Base-by-base conservation (phyloP, 1,140 invertebrate genomes). In the Popillia japonica region DNA sequence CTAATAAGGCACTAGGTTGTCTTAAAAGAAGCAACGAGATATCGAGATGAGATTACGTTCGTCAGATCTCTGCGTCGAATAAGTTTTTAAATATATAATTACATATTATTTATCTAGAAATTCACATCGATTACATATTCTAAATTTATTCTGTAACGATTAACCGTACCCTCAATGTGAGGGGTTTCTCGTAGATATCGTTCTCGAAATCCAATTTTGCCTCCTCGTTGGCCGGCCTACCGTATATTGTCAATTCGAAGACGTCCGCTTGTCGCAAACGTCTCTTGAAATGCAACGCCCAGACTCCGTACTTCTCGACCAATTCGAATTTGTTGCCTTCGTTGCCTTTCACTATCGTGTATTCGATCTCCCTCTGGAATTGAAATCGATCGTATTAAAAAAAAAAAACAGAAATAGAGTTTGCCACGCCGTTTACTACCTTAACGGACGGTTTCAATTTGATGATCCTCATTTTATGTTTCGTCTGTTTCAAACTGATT, bases 321-420 rank as follows among this genome's bases (percentile, higher is more conserved):
- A 94, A 88, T 79, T 92, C 90, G 83, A 94, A 94, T 27, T 90
- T 86, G n/a, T 89, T 88, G 0, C 88, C 85, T 75, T 93, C 90
- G 84, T 94, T 93, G 55, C 93, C 92, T 72, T 88, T 88, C 0
- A 88, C 87, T 44, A 95, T 93, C 44, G 84, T 87, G 84, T 94
- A 95, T 40, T 90, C 87, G 81, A 93, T 90, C 75, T 92, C 90
- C 76, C 90, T 88, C 85, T 86, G 79, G 6, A 80, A 83, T 77
- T 4, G 78, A 79, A 72, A 77, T 22, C 0, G 42, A 42, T 10
- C 22, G 11, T 2, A 64, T 22, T 55, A 11, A 68, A 77, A 40
- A 77, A 40, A 77, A 64, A 76, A 61, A 78, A 81, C 72, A 8
- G 7, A 10, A 27, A 68, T 7, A 14, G 44, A 1, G 41, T 10